phyloP scores from a whole-genome alignment of 2,113 vertebrate genomes.

The Gobiocypris rarus region DNA sequence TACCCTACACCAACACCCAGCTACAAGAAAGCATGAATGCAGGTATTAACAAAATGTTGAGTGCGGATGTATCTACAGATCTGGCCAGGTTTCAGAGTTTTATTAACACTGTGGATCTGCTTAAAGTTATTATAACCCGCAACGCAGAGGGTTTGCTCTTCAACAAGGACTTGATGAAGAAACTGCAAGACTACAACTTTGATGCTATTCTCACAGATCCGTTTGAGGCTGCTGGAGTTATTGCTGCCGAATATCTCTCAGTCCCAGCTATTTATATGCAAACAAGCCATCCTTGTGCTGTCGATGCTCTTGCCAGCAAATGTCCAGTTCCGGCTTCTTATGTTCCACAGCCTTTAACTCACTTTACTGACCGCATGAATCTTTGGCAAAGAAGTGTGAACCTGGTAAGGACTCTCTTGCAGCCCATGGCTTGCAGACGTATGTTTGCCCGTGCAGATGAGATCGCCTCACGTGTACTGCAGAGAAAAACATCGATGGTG shows the following conservation, averaged over 20 bases:
- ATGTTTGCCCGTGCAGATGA: slow-evolving; percentile 41
- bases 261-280: slow-evolving; percentile 75
- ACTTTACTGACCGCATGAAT: slow-evolving; percentile 65
- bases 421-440: slow-evolving; percentile 41
- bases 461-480: slow-evolving; percentile 68
- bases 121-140: fast-evolving
- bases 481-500: slow-evolving; percentile 59
- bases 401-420: slow-evolving; percentile 49
- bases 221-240: slow-evolving; percentile 63
- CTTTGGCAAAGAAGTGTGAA: slow-evolving; percentile 73
- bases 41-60: fast-evolving
- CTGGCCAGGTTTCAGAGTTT: slow-evolving; percentile 29
- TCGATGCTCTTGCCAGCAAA: slow-evolving; percentile 62
- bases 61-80: slow-evolving; percentile 49
- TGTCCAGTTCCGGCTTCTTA: slow-evolving; percentile 73
- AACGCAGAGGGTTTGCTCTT: slow-evolving; percentile 62
- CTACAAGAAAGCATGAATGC: neutral
- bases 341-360: slow-evolving; percentile 54
- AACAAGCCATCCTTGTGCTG: slow-evolving; percentile 59
- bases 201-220: slow-evolving; percentile 76
- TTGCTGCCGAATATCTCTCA: slow-evolving; percentile 69
- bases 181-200: slow-evolving; percentile 70
- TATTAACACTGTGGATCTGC: fast-evolving
- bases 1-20: slow-evolving; percentile 62
- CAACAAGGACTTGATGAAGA: slow-evolving; percentile 62